Percentiles rank a stretch among this genome's conserved stretches.
phyloP scores from a whole-genome alignment of 1,140 invertebrate genomes.

The Panagrolaimus sp. region DNA sequence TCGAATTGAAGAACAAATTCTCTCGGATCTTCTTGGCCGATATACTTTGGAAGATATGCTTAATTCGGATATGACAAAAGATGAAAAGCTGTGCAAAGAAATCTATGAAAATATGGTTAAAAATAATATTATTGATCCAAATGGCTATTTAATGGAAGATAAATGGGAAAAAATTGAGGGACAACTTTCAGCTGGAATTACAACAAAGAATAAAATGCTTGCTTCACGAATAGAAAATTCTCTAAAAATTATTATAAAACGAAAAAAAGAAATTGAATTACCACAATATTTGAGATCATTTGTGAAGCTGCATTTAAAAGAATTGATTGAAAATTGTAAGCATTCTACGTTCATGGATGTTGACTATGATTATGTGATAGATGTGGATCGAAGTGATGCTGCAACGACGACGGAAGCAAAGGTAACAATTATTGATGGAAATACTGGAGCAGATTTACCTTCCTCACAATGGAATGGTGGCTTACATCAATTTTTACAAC shows the following conservation, averaged over 20 bases:
- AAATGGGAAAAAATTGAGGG: too few species aligned
- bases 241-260: background rate
- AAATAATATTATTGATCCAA: too few species aligned
- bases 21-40: too few species aligned
- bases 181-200: background rate
- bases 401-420: background rate
- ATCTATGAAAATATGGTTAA: too few species aligned
- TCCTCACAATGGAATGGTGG: background rate
- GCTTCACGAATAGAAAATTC: background rate
- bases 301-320: background rate
- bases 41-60: too few species aligned
- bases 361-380: background rate
- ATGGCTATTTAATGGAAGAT: too few species aligned
- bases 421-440: background rate
- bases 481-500: background rate
- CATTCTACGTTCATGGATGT: background rate
- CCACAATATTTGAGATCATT: background rate
- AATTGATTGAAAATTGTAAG: background rate
- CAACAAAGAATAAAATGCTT: background rate
- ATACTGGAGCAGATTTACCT: background rate
- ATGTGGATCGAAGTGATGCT: background rate
- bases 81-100: too few species aligned
- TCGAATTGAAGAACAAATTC: too few species aligned
- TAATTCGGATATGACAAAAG: too few species aligned
- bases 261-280: background rate